Conservation (phyloP, 1,140 invertebrate genomes). For the Maconellicoccus hirsutus region DNA sequence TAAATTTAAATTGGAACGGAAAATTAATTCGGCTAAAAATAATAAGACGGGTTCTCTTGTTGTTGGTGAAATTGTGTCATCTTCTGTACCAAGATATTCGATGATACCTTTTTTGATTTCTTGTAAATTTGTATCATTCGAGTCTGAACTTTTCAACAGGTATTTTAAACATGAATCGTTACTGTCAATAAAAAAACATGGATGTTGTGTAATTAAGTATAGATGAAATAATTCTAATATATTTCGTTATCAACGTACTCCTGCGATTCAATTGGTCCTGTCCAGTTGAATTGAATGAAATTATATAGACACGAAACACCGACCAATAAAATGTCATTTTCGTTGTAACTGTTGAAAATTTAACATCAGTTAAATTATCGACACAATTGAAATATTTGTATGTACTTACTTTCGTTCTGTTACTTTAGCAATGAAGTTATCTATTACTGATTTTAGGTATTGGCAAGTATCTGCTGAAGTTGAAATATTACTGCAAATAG, state of each 20-base stretch:
- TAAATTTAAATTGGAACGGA: conserved; percentile 46
- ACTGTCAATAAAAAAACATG: conserved; percentile 27
- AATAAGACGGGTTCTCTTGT: neutral
- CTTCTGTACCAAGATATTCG: neutral
- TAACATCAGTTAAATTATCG: neutral
- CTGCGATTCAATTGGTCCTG: conserved; percentile 45
- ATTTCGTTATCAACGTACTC: conserved; percentile 25
- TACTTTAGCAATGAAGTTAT: neutral
- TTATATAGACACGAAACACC: conserved; percentile 46
- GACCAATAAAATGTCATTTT: conserved; percentile 13
- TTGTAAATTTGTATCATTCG: conserved; percentile 34
- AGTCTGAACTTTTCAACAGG: conserved; percentile 33
- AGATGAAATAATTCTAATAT: conserved; percentile 24
- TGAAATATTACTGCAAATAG: neutral
- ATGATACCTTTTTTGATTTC: neutral
- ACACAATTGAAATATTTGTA: neutral
- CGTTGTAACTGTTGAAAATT: conserved; percentile 17
- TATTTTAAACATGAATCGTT: conserved; percentile 29
- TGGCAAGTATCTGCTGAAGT: neutral
- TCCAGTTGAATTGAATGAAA: conserved; percentile 73
- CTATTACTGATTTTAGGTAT: neutral
- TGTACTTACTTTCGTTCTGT: neutral
- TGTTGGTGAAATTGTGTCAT: conserved; percentile 33
- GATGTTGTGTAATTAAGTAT: conserved; percentile 21
- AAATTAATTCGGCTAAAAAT: conserved; percentile 33